Percentiles rank a stretch among this genome's conserved stretches.
Evolutionary conservation across 2,113 vertebrate species (phyloP).

Genomic region (Lepus timidus): DNA sequence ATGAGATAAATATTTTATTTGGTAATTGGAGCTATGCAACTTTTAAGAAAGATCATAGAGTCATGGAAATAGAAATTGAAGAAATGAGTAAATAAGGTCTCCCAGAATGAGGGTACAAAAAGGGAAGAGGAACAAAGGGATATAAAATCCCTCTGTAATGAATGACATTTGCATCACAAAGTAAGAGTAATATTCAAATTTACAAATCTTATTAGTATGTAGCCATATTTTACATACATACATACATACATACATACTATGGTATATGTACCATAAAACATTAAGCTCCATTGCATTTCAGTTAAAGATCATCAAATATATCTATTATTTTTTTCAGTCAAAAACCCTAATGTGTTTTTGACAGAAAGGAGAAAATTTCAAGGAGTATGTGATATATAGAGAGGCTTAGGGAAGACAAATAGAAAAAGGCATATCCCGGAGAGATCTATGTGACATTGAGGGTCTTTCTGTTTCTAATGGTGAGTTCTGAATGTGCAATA

Average conservation of each 20-base stretch:
- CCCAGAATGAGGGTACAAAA: neutral
- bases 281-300: constrained; percentile 11
- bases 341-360: neutral
- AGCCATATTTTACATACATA: neutral
- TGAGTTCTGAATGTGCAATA: neutral
- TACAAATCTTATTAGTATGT: neutral
- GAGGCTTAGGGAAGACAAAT: neutral
- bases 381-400: too few relatives aligned
- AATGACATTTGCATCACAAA: neutral
- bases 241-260: too few relatives aligned
- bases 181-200: neutral
- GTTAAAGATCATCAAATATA: neutral
- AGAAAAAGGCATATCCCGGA: neutral
- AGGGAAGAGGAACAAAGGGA: neutral
- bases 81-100: neutral
- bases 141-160: neutral
- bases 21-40: neutral
- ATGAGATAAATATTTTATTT: neutral
- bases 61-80: neutral
- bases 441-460: neutral
- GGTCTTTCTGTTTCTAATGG: neutral
- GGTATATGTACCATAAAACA: neutral
- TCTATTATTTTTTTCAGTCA: neutral
- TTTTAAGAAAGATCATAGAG: neutral
- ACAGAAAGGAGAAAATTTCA: neutral